Percentiles rank a stretch among this genome's conserved stretches.
phyloP scores from a whole-genome alignment of 2,113 vertebrate species.

The Seriola quinqueradiata region DNA sequence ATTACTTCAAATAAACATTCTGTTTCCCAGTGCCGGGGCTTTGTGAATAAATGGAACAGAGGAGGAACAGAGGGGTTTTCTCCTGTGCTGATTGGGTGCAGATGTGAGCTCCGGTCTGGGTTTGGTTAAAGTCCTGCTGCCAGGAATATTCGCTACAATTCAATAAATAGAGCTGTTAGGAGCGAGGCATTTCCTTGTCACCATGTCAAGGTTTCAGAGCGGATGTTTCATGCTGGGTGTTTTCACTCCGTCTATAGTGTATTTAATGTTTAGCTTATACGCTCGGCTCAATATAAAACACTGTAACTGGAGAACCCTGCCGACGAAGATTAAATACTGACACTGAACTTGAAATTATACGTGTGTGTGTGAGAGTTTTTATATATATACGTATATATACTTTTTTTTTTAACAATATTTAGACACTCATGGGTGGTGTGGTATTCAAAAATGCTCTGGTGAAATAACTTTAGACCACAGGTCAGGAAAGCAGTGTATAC shows the following conservation, averaged over 20 bases:
- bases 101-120: constrained; percentile 84
- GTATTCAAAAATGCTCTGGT: not conserved
- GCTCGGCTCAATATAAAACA: constrained; percentile 27
- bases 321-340: constrained; percentile 9
- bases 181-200: constrained; percentile 81
- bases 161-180: constrained; percentile 86
- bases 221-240: constrained; percentile 71
- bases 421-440: not conserved
- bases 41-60: constrained; percentile 82
- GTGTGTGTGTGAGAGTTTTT: too few relatives aligned
- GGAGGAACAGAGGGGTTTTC: constrained; percentile 77
- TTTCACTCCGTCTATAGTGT: constrained; percentile 37
- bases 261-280: constrained; percentile 29
- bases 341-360: not conserved
- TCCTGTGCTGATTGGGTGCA: constrained; percentile 83
- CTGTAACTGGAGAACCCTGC: constrained; percentile 22
- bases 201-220: constrained; percentile 72
- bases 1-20: constrained; percentile 86
- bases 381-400: not conserved
- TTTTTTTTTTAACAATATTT: not conserved
- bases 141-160: constrained; percentile 84
- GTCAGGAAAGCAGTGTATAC: not conserved
- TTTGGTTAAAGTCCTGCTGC: constrained; percentile 83
- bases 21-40: constrained; percentile 73
- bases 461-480: not conserved